Base-by-base conservation (phyloP, 2,113 vertebrate genomes). In the Lagopus leucura region DNA sequence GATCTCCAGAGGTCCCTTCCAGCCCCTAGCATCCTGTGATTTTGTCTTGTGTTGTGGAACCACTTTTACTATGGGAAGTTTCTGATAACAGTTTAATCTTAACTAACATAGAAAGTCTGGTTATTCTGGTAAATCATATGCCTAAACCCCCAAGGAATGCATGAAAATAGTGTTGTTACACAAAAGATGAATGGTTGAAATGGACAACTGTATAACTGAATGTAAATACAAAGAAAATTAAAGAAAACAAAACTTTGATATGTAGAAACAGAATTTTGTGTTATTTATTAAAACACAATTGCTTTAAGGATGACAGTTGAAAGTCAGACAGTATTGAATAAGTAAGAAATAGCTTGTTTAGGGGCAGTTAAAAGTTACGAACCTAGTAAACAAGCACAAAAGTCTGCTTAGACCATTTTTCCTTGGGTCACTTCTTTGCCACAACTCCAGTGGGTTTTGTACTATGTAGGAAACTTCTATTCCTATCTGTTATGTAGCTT, bases 261-360 rank as follows among this genome's bases (percentile, higher is more conserved):
- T 79, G 77, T 90, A 92, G 82, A 95, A 96, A 94, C 71, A 94
- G 65, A 72, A 66, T 84, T 88, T 54, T 86, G 52, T 86, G 58
- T 65, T 92, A 96, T 97, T 94, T 96, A 96, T 95, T 95, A 84
- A 91, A 94, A 92, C 34, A 34, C 55, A 89, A 74, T 77, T 89
- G 60, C 40, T 84, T 88, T 90, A 75, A 86, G 58, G 66, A 95
- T 94, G 86, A 91, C 76, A 88, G 69, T 72, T 96, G 48, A 24
- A 90, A 93, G 79, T 84, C 69, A 81, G 48, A 69, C 74, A 91
- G 60, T 69, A 86, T 2, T 45, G 57, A 90, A 71, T 66, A 88
- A 47, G 55, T 95, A 89, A 83, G 64, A 65, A 93, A 73, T 65
- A 52, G 21, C 27, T 95, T 86, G 65, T 50, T 24, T 65, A 58